A percentile compares a stretch with the other conserved stretches of the same genome.
These are phyloP conservation scores for Leucophenga varia DNA, from an alignment of 1,140 invertebrate species.

Conservation along the genomic window DNA sequence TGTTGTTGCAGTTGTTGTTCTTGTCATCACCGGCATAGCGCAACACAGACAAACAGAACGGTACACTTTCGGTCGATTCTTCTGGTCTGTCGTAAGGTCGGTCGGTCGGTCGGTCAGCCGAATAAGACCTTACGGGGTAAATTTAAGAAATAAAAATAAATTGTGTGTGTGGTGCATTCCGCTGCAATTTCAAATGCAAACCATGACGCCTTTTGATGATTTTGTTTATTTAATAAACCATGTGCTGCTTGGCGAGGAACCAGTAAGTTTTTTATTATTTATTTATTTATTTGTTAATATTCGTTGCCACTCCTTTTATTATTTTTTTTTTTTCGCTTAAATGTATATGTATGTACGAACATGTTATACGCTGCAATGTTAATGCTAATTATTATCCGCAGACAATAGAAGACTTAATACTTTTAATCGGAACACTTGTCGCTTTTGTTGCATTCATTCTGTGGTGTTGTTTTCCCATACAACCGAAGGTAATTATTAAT, in stretches of 20 bases:
- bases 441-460: constrained; percentile 66
- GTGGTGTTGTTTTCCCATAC: constrained; percentile 67
- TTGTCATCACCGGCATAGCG: no score
- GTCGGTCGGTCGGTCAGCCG: neutral
- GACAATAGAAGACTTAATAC: constrained; percentile 66
- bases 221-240: constrained; percentile 64
- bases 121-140: no score
- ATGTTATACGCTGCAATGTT: no score
- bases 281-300: constrained; percentile 5
- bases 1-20: no score
- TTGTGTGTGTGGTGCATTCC: no score
- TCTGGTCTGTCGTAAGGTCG: neutral
- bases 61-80: no score
- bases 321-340: neutral
- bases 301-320: neutral
- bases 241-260: constrained; percentile 63
- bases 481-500: constrained; percentile 59
- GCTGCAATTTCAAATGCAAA: no score
- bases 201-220: constrained; percentile 64
- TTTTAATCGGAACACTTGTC: constrained; percentile 64
- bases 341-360: no score
- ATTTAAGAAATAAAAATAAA: no score
- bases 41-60: no score
- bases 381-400: constrained; percentile 26
- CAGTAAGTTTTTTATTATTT: constrained; percentile 55